A percentile compares a stretch with the other conserved stretches of the same genome.
Conservation (phyloP, 2,888 invertebrate genomes). For the Tuberolachnus salignus region DNA sequence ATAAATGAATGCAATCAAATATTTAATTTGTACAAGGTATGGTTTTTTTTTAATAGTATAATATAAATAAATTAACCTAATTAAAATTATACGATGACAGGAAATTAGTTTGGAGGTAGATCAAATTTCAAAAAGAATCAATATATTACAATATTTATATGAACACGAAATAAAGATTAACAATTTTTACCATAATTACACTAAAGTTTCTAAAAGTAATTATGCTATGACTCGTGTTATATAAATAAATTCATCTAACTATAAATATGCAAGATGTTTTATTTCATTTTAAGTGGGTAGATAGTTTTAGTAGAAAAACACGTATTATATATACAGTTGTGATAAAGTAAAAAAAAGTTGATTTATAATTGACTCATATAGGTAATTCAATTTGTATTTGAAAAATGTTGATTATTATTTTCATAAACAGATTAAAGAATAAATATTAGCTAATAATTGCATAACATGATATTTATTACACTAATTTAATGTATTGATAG, state of each 20-base stretch:
- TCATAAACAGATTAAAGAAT: too few relatives aligned
- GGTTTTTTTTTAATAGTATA: too few relatives aligned
- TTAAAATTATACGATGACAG: too few relatives aligned
- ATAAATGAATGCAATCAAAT: background rate
- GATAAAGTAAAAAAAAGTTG: too few relatives aligned
- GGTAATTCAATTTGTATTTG: background rate
- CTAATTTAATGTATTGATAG: too few relatives aligned
- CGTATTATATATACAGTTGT: too few relatives aligned
- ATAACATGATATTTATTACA: too few relatives aligned
- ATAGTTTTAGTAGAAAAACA: too few relatives aligned
- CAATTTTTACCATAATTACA: background rate
- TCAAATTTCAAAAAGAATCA: background rate
- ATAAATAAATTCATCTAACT: background rate
- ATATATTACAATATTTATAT: background rate
- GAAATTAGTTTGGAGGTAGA: background rate
- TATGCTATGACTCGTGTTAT: background rate
- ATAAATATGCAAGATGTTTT: too few relatives aligned
- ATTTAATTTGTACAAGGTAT: conserved; percentile 3
- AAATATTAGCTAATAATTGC: too few relatives aligned
- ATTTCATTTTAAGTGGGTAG: too few relatives aligned
- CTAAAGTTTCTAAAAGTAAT: background rate
- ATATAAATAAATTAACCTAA: too few relatives aligned
- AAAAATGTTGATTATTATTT: background rate
- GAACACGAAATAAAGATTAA: background rate
- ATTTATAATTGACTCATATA: background rate